These are phyloP conservation scores for Monopis laevigella DNA, from an alignment of 2,888 invertebrate genomes.

Conservation along the genomic window DNA sequence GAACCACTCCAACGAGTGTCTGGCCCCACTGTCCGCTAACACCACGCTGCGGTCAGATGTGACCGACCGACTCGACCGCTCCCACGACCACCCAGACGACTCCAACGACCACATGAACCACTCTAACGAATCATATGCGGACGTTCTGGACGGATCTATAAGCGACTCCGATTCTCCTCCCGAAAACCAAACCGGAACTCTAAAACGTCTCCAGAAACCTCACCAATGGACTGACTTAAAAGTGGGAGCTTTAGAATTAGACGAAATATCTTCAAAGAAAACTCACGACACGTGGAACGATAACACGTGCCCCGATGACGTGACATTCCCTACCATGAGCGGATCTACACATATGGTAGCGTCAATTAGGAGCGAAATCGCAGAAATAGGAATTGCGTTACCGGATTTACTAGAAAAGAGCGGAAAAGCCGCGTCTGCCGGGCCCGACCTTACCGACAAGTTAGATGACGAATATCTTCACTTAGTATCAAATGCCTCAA, in stretches of 20 bases:
- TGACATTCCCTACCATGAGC: constrained; percentile 84
- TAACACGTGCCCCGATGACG: constrained; percentile 79
- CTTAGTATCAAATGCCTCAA: constrained; percentile 15
- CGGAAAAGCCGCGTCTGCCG: constrained; percentile 29
- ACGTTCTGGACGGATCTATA: constrained; percentile 49
- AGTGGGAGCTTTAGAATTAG: constrained; percentile 21
- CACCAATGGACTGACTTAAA: constrained; percentile 43
- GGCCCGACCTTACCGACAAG: constrained; percentile 49
- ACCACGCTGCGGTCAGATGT: constrained; percentile 42
- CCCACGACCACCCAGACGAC: constrained; percentile 21
- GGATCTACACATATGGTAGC: constrained; percentile 77
- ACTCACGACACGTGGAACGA: constrained; percentile 82
- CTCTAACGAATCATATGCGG: constrained; percentile 60
- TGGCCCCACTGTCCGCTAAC: constrained; percentile 41
- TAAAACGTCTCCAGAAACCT: constrained; percentile 28
- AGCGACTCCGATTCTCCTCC: constrained; percentile 27
- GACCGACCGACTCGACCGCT: constrained; percentile 43
- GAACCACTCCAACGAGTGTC: constrained; percentile 50
- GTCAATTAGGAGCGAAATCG: constrained; percentile 72
- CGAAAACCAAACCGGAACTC: constrained; percentile 23
- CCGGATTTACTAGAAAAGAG: constrained; percentile 56
- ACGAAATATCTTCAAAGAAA: constrained; percentile 21
- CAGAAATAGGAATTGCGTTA: constrained; percentile 36
- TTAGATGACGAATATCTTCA: constrained; percentile 25
- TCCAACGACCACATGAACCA: constrained; percentile 39